These are phyloP conservation scores for Listrodromus nycthemerus DNA, from an alignment of 2,888 invertebrate genomes.

Conservation along the genomic window DNA sequence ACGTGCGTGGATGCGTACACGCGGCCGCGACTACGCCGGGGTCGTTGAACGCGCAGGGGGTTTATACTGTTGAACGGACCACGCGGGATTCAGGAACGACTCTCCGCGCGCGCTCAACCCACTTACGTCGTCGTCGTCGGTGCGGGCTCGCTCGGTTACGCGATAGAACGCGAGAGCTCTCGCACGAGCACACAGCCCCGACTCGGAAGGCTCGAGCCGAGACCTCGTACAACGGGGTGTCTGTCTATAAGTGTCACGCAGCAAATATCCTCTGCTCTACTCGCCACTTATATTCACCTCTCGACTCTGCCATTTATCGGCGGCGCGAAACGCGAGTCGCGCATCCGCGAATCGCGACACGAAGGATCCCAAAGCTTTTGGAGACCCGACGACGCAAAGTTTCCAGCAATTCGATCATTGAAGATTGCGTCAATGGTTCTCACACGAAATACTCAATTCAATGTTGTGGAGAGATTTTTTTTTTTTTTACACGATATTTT, in stretches of 20 bases:
- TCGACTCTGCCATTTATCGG: neutral
- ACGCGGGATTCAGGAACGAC: slow-evolving; percentile 65
- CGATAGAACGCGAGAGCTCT: neutral
- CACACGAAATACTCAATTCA: too few relatives aligned
- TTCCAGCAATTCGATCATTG: too few relatives aligned
- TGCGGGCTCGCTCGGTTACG: neutral
- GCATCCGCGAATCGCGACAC: too few relatives aligned
- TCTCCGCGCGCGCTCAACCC: slow-evolving; percentile 66
- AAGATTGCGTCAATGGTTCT: too few relatives aligned
- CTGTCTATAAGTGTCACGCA: slow-evolving; percentile 66
- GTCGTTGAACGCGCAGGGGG: slow-evolving; percentile 82
- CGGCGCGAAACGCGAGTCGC: neutral
- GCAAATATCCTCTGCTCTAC: slow-evolving; percentile 60
- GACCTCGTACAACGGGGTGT: slow-evolving; percentile 59
- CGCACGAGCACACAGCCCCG: slow-evolving; percentile 37
- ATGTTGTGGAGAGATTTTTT: too few relatives aligned
- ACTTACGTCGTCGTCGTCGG: slow-evolving; percentile 57
- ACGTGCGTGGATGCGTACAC: slow-evolving; percentile 74
- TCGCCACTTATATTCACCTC: neutral
- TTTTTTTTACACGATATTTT: too few relatives aligned
- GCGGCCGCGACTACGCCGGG: slow-evolving; percentile 68
- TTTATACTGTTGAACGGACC: slow-evolving; percentile 71
- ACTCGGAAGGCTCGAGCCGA: neutral
- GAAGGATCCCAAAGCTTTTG: too few relatives aligned
- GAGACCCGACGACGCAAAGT: too few relatives aligned